Evolutionary conservation across 2,113 vertebrate species (phyloP).

Genomic region (Tursiops truncatus): DNA sequence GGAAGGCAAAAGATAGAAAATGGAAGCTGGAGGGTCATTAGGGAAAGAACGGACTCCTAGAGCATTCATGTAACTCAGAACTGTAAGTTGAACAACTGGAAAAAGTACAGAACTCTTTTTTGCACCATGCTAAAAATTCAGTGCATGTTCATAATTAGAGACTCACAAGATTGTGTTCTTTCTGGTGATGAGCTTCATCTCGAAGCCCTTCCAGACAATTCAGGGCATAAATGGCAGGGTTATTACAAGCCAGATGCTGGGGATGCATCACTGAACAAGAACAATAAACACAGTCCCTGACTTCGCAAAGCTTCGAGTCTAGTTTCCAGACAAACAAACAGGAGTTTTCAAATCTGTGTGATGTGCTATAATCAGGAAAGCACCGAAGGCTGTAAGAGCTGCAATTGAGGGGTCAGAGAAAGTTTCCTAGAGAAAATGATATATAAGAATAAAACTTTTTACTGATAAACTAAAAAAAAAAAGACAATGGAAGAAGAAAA

Average conservation of each 20-base stretch:
- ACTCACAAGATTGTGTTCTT: neutral
- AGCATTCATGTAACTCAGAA: neutral
- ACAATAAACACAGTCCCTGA: constrained; percentile 38
- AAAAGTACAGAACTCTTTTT: neutral
- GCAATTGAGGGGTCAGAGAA: neutral
- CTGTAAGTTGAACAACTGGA: neutral
- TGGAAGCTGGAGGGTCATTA: neutral
- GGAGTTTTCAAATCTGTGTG: neutral
- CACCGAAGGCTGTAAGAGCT: neutral
- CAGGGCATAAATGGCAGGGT: constrained; percentile 44
- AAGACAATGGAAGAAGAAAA: neutral
- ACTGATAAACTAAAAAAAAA: neutral
- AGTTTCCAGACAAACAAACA: constrained; percentile 38
- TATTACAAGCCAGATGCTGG: constrained; percentile 33
- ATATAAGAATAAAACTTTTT: neutral
- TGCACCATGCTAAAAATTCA: neutral
- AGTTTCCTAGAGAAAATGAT: neutral
- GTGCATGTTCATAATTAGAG: constrained; percentile 34
- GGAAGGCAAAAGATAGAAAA: neutral
- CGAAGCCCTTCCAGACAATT: constrained; percentile 53
- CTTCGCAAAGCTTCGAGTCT: neutral
- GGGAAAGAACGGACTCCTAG: neutral
- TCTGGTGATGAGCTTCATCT: constrained; percentile 41
- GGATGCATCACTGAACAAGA: constrained; percentile 44
- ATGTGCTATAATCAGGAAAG: constrained; percentile 6